Evolutionary conservation across 2,888 invertebrate species (phyloP).

Genomic region (Drosophila siamana): DNA sequence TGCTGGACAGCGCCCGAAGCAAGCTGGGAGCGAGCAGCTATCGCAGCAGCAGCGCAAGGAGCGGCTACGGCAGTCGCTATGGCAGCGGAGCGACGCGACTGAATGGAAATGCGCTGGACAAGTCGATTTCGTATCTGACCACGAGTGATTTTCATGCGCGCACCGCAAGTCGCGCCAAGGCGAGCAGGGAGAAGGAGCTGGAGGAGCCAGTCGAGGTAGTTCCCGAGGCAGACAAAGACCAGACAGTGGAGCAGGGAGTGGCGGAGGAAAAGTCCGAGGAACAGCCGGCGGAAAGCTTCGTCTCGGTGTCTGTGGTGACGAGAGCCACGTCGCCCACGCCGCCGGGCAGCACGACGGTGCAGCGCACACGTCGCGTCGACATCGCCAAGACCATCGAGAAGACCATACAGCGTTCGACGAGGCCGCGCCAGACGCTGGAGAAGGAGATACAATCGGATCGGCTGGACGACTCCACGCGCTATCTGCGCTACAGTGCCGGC

Average conservation of each 20-base stretch:
- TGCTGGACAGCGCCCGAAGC: constrained; percentile 77
- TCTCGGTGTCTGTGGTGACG: constrained; percentile 89
- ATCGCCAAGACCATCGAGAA: constrained; percentile 91
- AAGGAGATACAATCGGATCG: constrained; percentile 91
- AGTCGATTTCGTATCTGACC: constrained; percentile 84
- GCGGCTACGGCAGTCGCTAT: constrained; percentile 64
- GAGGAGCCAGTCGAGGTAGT: constrained; percentile 25
- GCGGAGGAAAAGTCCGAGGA: constrained; percentile 21
- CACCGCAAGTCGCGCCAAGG: constrained; percentile 80
- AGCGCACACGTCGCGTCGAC: constrained; percentile 89
- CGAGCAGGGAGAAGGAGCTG: constrained; percentile 83
- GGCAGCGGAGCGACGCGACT: constrained; percentile 36
- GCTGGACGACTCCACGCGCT: constrained; percentile 89
- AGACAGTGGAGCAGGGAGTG: neutral
- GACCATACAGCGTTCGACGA: constrained; percentile 88
- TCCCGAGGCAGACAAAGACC: neutral
- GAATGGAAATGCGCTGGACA: constrained; percentile 64
- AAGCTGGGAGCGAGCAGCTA: constrained; percentile 85
- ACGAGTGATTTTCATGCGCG: constrained; percentile 84
- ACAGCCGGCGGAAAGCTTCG: constrained; percentile 77
- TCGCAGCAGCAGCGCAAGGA: constrained; percentile 61
- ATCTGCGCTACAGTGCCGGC: constrained; percentile 87
- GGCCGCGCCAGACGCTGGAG: constrained; percentile 87
- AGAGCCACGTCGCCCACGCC: constrained; percentile 93
- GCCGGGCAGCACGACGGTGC: constrained; percentile 87